A percentile compares a stretch with the other conserved stretches of the same genome.
Conservation (phyloP, 2,888 invertebrate species). For the Tiliacea citrago region DNA sequence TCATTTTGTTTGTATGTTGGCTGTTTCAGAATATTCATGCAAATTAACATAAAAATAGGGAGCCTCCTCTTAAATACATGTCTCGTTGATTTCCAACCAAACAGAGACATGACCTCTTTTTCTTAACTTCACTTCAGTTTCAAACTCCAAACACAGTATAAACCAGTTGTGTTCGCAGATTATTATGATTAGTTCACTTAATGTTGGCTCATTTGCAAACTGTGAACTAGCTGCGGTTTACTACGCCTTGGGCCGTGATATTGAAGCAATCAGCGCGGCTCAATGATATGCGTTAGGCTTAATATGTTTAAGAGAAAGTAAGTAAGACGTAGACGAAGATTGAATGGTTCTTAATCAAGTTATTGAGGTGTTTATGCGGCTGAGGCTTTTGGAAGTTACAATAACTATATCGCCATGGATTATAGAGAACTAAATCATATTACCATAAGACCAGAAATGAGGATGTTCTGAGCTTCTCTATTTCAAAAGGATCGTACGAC, state of each 20-base stretch:
- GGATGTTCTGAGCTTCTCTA: neutral
- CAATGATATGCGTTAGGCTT: constrained; percentile 30
- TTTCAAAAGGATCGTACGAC: neutral
- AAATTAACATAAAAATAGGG: too few species aligned
- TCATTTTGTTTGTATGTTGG: too few species aligned
- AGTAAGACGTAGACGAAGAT: constrained; percentile 17
- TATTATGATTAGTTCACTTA: constrained; percentile 63
- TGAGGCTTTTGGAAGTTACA: constrained; percentile 1
- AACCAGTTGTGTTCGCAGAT: constrained; percentile 53
- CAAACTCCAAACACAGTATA: constrained; percentile 29
- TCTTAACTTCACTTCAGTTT: constrained; percentile 18
- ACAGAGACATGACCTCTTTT: constrained; percentile 25
- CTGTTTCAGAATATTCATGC: too few species aligned
- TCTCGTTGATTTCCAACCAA: constrained; percentile 10
- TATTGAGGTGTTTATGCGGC: constrained; percentile 1
- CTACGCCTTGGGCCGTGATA: constrained; percentile 40
- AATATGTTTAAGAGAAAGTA: constrained; percentile 38
- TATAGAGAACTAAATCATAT: neutral
- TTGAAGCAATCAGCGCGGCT: constrained; percentile 53
- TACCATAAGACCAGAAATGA: neutral
- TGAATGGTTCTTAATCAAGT: constrained; percentile 17
- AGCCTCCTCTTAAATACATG: too few species aligned
- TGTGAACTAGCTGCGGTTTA: constrained; percentile 40
- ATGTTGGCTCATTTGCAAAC: constrained; percentile 59
- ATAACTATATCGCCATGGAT: neutral